Evolutionary conservation across 2,888 invertebrate species (phyloP), one percentile per base, ranked within the genome.

Genomic region (Notocelia uddmanniana): DNA sequence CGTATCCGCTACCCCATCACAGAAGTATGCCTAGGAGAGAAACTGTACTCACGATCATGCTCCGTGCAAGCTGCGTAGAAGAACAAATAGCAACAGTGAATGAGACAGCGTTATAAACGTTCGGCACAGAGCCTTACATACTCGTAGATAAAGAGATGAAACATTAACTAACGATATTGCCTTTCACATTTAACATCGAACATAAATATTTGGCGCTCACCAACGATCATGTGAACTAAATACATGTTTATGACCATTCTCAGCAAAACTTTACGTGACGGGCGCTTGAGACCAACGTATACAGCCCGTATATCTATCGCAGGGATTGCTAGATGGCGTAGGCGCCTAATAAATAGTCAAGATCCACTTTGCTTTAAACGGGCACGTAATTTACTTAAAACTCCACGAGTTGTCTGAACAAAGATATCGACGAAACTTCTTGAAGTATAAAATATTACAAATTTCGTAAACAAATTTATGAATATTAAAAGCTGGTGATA

Each of bases 41-140:
- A 75, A 76, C 69, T 81, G 95, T 97, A 97, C 97, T 97, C 96
- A 97, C 97, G 96, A 96, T 96, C 97, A 97, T 97, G 96, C 96
- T 96, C 96, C 97, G 96, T 96, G 97, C 96, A 96, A 97, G 97
- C 97, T 96, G 95, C 95, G 85, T 89, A 90, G 89, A 91, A 95
- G 95, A 94, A 95, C 94, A 95, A 93, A 95, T 92, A 95, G 94
- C 95, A 94, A 95, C 94, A 95, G 90, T 95, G 89, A 94, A 94
- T 95, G 94, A 94, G 94, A 89, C 85, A 90, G 89, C 88, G 92
- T 82, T 83, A 82, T 78, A 83, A 79, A 84, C 78, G 77, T 79
- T 82, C 79, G 83, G 83, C 84, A 74, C 73, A 75, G 72, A 81
- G 90, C 90, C 89, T 88, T 77, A 77, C 74, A 75, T 80, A 71